Conservation (phyloP, 2,888 invertebrate species). For the Volucella inanis region DNA sequence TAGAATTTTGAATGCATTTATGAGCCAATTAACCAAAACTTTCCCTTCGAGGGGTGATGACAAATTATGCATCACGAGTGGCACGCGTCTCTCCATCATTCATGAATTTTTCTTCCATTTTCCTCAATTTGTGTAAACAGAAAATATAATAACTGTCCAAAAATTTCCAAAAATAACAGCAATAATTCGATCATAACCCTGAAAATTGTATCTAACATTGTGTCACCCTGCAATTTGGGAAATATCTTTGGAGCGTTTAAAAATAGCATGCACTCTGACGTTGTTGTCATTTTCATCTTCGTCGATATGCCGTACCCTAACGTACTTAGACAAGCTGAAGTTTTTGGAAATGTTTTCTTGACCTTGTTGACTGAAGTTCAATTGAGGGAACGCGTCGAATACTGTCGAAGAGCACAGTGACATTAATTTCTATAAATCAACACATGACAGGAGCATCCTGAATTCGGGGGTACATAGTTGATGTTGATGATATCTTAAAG, state of each 20-base stretch:
- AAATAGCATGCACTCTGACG: constrained; percentile 59
- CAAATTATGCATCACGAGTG: constrained; percentile 53
- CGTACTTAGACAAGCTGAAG: not conserved
- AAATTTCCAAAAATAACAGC: constrained; percentile 62
- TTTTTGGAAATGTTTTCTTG: constrained; percentile 60
- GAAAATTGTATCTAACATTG: constrained; percentile 14
- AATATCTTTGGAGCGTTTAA: constrained; percentile 28
- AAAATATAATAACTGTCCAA: constrained; percentile 68
- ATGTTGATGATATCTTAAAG: constrained; percentile 33
- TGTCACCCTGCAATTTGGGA: constrained; percentile 37
- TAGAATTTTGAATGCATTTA: constrained; percentile 30
- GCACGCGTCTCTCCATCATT: constrained; percentile 44
- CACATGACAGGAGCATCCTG: constrained; percentile 70
- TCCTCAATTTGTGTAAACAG: constrained; percentile 55
- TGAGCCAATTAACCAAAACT: constrained; percentile 45
- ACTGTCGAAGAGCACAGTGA: constrained; percentile 28
- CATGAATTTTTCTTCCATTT: constrained; percentile 16
- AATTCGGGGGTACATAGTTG: constrained; percentile 10
- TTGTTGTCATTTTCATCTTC: not conserved
- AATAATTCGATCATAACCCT: constrained; percentile 68
- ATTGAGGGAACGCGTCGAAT: constrained; percentile 52
- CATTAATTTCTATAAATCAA: constrained; percentile 68
- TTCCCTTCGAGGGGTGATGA: constrained; percentile 30
- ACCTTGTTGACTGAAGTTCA: constrained; percentile 75
- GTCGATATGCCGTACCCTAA: no score